Conservation (phyloP, 1,140 invertebrate genomes). For the Rhopalosiphum padi region DNA sequence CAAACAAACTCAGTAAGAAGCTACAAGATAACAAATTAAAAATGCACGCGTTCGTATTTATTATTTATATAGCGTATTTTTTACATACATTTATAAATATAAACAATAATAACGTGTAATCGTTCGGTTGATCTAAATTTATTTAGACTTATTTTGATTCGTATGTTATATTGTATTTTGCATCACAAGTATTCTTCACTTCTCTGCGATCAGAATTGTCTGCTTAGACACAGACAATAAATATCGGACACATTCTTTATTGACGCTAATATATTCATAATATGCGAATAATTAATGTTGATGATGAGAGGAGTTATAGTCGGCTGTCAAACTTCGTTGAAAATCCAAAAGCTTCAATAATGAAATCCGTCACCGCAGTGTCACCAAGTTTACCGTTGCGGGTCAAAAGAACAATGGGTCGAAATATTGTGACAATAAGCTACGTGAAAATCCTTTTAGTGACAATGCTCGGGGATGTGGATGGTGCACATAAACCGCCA, state of each 20-base stretch:
- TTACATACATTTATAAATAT: background rate
- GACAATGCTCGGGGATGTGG: background rate
- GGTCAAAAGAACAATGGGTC: background rate
- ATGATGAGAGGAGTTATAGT: background rate
- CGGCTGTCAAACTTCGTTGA: background rate
- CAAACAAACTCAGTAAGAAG: background rate
- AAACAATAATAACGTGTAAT: background rate
- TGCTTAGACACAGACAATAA: too few species aligned
- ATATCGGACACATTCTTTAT: background rate
- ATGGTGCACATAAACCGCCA: background rate
- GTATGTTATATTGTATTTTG: background rate
- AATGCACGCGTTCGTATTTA: background rate
- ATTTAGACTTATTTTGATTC: background rate
- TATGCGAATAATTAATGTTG: constrained; percentile 16
- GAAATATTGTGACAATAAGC: background rate
- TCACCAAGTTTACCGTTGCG: background rate
- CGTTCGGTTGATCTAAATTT: background rate
- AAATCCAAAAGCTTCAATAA: constrained; percentile 34
- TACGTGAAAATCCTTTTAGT: constrained; percentile 38
- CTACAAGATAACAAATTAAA: background rate
- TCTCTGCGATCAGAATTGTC: background rate
- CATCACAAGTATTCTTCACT: background rate
- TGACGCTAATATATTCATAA: background rate
- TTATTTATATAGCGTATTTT: background rate
- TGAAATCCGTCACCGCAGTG: background rate